Evolutionary conservation across 1,140 invertebrate genomes (phyloP).

Genomic region (Lamellibrachia luymesi): DNA sequence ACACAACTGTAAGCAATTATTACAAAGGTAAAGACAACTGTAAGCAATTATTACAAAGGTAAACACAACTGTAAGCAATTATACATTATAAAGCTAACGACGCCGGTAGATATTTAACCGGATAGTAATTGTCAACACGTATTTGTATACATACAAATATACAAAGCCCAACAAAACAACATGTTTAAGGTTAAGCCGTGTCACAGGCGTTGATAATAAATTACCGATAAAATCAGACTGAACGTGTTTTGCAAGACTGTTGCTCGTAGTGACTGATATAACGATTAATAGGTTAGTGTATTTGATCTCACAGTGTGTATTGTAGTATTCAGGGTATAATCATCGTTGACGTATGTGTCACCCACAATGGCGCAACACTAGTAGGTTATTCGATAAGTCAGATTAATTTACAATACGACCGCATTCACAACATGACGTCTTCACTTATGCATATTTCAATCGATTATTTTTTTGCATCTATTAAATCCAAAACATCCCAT

Average conservation of each 20-base stretch:
- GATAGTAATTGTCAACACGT: background rate
- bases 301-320: background rate
- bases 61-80: too few relatives aligned
- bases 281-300: background rate
- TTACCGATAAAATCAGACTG: background rate
- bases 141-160: background rate
- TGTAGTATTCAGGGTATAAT: background rate
- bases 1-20: too few relatives aligned
- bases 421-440: background rate
- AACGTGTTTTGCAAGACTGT: background rate
- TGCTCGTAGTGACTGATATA: background rate
- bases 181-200: background rate
- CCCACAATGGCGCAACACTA: background rate
- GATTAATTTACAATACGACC: background rate
- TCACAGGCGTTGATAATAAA: background rate
- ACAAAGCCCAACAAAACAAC: background rate
- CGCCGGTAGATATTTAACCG: background rate
- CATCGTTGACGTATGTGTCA: background rate
- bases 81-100: background rate
- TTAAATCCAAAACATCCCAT: background rate
- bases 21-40: background rate
- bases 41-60: background rate
- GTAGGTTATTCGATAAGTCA: background rate
- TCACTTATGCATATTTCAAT: background rate
- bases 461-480: background rate